Percentiles rank a stretch among this genome's conserved stretches.
Conservation (phyloP, 2,113 vertebrate species). For the Platysteira castanea region DNA sequence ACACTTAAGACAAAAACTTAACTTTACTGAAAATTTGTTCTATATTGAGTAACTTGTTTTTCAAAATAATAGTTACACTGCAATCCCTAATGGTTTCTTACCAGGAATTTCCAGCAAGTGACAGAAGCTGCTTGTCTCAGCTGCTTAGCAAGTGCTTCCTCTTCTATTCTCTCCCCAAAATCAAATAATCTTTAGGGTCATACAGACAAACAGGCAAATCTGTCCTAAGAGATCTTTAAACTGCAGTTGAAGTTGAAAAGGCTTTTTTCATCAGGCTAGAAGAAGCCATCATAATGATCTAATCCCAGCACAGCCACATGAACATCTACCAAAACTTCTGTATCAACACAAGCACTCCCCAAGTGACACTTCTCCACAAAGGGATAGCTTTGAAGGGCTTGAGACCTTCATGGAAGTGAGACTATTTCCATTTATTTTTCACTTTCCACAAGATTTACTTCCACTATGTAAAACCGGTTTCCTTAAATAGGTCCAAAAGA, state of each 20-base stretch:
- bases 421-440: background rate
- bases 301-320: background rate
- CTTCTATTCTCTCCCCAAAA: background rate
- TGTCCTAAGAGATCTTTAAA: background rate
- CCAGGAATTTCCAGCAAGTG: background rate
- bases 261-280: background rate
- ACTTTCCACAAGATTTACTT: background rate
- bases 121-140: background rate
- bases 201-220: background rate
- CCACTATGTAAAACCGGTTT: accelerated
- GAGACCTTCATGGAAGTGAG: background rate
- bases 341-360: background rate
- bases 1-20: background rate
- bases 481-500: background rate
- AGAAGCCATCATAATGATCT: background rate
- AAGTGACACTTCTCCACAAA: background rate
- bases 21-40: background rate
- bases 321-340: background rate
- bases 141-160: background rate
- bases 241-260: background rate
- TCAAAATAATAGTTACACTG: background rate
- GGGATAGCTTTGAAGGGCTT: background rate
- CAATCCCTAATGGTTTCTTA: background rate
- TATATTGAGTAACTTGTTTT: background rate
- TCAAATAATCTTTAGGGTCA: background rate